A percentile compares a stretch with the other conserved stretches of the same genome.
Conservation (phyloP, 2,888 invertebrate genomes). For the Helicoverpa assulta region DNA sequence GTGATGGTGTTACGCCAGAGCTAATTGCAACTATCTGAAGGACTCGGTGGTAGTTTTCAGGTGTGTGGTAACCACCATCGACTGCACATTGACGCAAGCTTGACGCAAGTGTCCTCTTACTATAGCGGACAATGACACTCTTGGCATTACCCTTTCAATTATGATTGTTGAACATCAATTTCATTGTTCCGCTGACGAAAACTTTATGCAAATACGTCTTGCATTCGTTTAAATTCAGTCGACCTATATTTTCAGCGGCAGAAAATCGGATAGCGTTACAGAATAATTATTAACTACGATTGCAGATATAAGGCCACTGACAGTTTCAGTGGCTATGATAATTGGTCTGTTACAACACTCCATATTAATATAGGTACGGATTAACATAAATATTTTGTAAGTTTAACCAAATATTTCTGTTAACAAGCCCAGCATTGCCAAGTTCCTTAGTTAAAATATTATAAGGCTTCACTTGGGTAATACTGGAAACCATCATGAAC, state of each 20-base stretch:
- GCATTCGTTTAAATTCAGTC: slow-evolving; percentile 19
- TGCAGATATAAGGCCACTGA: slow-evolving; percentile 22
- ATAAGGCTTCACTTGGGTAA: slow-evolving; percentile 26
- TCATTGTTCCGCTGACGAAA: slow-evolving; percentile 67
- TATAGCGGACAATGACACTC: slow-evolving; percentile 68
- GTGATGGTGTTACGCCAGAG: slow-evolving; percentile 55
- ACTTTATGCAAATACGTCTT: slow-evolving; percentile 20
- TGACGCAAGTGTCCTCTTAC: slow-evolving; percentile 71
- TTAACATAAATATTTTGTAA: slow-evolving; percentile 47
- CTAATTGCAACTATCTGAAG: slow-evolving; percentile 57
- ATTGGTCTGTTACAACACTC: slow-evolving; percentile 12
- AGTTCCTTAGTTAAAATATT: slow-evolving; percentile 44
- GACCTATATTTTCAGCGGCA: slow-evolving; percentile 15
- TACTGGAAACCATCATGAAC: slow-evolving; percentile 38
- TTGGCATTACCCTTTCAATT: slow-evolving; percentile 67
- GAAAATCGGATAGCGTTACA: not conserved
- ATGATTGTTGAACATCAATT: slow-evolving; percentile 72
- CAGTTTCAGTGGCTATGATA: slow-evolving; percentile 24
- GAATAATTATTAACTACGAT: slow-evolving; percentile 1
- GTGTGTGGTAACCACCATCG: slow-evolving; percentile 64
- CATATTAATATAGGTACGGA: slow-evolving; percentile 20
- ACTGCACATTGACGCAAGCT: slow-evolving; percentile 62
- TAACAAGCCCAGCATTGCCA: slow-evolving; percentile 29
- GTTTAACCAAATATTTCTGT: slow-evolving; percentile 40
- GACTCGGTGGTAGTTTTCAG: slow-evolving; percentile 62